These are phyloP conservation scores for Macroramphosus scolopax DNA, from an alignment of 2,797 vertebrate species.

Conservation along the genomic window DNA sequence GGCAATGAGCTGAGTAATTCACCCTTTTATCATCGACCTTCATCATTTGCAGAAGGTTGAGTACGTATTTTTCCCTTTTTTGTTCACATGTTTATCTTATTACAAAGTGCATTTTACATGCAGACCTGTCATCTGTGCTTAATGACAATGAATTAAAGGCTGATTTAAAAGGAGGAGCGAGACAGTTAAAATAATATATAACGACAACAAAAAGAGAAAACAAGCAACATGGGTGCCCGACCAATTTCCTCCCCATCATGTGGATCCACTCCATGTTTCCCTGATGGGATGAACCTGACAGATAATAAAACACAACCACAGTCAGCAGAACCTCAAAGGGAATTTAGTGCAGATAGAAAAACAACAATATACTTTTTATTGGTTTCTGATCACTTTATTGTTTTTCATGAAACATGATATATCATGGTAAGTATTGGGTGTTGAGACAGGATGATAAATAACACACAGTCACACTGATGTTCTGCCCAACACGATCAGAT, in stretches of 20 bases:
- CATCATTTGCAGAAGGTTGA: too few relatives aligned
- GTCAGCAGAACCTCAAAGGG: neutral
- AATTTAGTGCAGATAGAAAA: conserved; percentile 4
- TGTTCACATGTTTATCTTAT: too few relatives aligned
- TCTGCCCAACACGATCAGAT: too few relatives aligned
- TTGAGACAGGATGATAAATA: too few relatives aligned
- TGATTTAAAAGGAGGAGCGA: neutral
- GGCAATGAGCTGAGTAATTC: too few relatives aligned
- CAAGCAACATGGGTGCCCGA: neutral
- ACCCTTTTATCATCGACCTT: too few relatives aligned
- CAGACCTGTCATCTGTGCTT: neutral
- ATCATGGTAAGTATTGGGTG: too few relatives aligned
- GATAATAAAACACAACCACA: neutral
- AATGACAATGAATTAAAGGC: neutral
- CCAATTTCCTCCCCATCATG: neutral
- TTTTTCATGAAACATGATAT: too few relatives aligned
- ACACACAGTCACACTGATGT: too few relatives aligned
- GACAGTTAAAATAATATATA: neutral
- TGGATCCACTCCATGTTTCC: neutral
- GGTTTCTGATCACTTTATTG: neutral
- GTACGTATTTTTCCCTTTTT: too few relatives aligned
- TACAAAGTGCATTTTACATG: too few relatives aligned
- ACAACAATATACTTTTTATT: neutral
- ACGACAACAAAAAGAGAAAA: neutral
- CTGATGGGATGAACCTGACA: conserved; percentile 1